These are phyloP conservation scores for Ophthalmolycus amberensis DNA, from an alignment of 2,113 vertebrate genomes.

Conservation along the genomic window DNA sequence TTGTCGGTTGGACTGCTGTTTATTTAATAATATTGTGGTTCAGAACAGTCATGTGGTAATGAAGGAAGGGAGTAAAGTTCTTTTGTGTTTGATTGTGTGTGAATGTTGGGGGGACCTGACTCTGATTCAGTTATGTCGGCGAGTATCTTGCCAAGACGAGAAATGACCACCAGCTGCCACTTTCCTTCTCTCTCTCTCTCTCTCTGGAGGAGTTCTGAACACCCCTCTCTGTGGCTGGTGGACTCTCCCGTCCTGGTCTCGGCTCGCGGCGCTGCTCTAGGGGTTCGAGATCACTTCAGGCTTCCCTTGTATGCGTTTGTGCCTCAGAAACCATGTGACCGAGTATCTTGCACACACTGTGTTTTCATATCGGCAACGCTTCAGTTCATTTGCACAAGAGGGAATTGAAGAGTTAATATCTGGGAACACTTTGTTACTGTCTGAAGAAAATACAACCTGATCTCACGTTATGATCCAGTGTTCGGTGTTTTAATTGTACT, in stretches of 20 bases:
- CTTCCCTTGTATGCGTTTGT: constrained; percentile 62
- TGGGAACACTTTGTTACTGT: constrained; percentile 31
- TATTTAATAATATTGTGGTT: constrained; percentile 43
- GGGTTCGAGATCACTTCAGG: constrained; percentile 73
- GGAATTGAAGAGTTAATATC: constrained; percentile 24
- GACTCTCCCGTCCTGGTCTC: constrained; percentile 35
- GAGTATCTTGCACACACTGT: constrained; percentile 46
- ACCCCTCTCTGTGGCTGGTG: constrained; percentile 8
- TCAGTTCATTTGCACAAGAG: constrained; percentile 68
- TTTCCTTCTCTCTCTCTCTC: not conserved
- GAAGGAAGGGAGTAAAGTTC: constrained; percentile 21
- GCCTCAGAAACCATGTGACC: constrained; percentile 64
- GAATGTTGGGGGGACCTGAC: constrained; percentile 8
- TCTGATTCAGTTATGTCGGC: constrained; percentile 32
- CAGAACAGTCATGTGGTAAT: constrained; percentile 39
- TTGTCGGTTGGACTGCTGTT: constrained; percentile 4
- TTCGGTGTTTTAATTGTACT: not conserved
- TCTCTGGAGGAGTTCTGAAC: not conserved
- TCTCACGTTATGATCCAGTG: constrained; percentile 10
- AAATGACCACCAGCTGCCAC: constrained; percentile 39
- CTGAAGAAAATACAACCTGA: constrained; percentile 30
- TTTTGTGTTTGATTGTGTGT: constrained; percentile 28
- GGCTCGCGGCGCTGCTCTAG: constrained; percentile 15
- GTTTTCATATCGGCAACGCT: constrained; percentile 60
- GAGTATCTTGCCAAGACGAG: constrained; percentile 32